phyloP scores from a whole-genome alignment of 2,888 invertebrate genomes.

The Hecatera dysodea region DNA sequence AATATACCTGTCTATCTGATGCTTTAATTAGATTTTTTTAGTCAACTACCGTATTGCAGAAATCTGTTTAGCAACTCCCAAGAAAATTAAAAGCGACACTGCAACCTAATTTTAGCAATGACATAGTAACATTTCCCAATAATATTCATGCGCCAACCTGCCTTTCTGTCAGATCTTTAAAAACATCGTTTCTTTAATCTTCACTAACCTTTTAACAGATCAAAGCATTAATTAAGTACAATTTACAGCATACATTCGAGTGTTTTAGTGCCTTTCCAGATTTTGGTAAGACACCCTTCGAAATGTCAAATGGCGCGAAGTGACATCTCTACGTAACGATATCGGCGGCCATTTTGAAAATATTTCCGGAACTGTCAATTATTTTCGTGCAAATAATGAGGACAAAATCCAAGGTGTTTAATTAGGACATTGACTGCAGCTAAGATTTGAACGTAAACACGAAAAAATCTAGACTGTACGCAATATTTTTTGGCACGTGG shows the following conservation, averaged over 20 bases:
- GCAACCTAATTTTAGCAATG: conserved; percentile 24
- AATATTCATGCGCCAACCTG: conserved; percentile 13
- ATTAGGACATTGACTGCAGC: conserved; percentile 50
- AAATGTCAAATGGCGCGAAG: conserved; percentile 14
- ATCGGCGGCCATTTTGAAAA: conserved; percentile 18
- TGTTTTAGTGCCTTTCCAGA: not conserved
- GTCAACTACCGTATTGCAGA: no score
- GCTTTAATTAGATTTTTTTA: no score
- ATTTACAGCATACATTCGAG: conserved; percentile 7
- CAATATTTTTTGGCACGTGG: conserved; percentile 38
- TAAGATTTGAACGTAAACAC: conserved; percentile 30
- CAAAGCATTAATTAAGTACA: conserved; percentile 31
- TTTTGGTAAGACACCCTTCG: conserved; percentile 26
- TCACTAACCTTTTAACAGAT: conserved; percentile 44
- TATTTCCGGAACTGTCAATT: conserved; percentile 34
- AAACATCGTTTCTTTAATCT: conserved; percentile 46
- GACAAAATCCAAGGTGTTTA: conserved; percentile 28
- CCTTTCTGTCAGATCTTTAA: conserved; percentile 18
- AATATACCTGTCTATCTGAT: no score
- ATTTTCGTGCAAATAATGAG: conserved; percentile 41
- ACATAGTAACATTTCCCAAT: not conserved
- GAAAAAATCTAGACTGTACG: conserved; percentile 9
- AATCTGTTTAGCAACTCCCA: no score
- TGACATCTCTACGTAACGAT: conserved; percentile 9
- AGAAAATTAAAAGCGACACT: not conserved